Conservation (phyloP, 2,113 vertebrate genomes). For the Turdus rufiventris region DNA sequence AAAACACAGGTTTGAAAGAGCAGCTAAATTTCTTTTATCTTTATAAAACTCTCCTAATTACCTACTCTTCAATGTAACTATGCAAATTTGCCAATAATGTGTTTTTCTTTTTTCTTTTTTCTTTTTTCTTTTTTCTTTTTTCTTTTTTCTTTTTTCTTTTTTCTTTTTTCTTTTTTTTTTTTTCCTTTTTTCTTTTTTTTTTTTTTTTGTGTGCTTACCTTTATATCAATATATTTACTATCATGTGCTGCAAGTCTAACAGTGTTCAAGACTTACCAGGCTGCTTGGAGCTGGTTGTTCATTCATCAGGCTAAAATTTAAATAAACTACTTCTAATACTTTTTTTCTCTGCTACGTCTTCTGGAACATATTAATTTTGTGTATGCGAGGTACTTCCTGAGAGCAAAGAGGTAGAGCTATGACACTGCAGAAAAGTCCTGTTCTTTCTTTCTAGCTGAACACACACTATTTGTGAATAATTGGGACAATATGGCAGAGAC, state of each 20-base stretch:
- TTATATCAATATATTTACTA: neutral
- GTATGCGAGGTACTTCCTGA: neutral
- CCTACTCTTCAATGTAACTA: neutral
- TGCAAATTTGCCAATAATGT: neutral
- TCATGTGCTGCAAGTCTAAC: neutral
- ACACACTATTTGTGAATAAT: neutral
- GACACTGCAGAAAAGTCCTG: neutral
- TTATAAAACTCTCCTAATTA: neutral
- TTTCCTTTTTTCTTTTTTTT: too few relatives aligned
- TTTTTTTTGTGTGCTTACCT: neutral
- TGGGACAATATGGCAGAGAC: neutral
- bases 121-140: neutral
- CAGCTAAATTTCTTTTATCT: neutral
- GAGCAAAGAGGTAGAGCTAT: neutral
- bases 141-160: neutral
- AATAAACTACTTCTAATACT: neutral
- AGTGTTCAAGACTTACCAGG: neutral
- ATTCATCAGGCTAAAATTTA: neutral
- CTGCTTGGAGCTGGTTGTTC: neutral
- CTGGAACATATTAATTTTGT: neutral
- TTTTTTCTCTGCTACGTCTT: neutral
- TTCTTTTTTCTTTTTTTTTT: neutral
- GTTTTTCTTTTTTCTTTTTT: neutral
- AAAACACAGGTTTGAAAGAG: neutral
- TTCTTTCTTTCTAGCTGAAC: neutral